Base-by-base conservation (phyloP, 2,888 invertebrate species). In the Drosophila maculinotata region DNA sequence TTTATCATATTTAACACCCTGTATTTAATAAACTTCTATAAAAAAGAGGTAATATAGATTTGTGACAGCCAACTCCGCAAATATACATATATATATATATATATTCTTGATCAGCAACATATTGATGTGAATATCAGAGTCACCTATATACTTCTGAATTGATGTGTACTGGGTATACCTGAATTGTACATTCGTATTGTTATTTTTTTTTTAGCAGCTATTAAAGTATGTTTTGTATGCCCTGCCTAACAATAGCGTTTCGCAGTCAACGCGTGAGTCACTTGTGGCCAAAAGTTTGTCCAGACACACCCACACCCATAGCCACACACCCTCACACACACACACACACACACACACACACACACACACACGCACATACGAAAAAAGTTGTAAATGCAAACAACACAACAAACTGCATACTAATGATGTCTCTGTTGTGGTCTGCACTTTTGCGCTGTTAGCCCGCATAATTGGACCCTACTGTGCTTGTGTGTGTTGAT, bases 361-460 rank as follows among this genome's bases (percentile, higher is more conserved):
- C 35, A 12, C 6, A 31, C n/a, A 42, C 12, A 14, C 10, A 14
- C 33, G 17, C 5, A 30, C 31, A 41, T 3, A 44, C 7, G n/a
- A 5, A 51, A 12, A 73, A 56, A 44, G 41, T 52, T 63, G 47
- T 41, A 49, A 59, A 75, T 52, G 33, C 60, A 70, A 65, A 73
- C 70, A 76, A 66, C 70, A 73, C 70, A 76, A 66, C 70, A 69
- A 73, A 69, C 73, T 73, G 76, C 73, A 73, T 76, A 73, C 73
- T 70, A 73, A 73, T 73, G 73, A 73, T 70, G 73, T 73, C 71
- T 65, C 71, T 75, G 49, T 65, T 73, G 73, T 70, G 76, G 65
- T 76, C 66, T 65, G 57, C 53, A 76, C 41, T 75, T 56, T 57
- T 65, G 65, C 45, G 60, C 76, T 65, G 52, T 69, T 51, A 26